Base-by-base conservation (phyloP, 1,140 invertebrate genomes). In the Drosophila mojavensis region DNA sequence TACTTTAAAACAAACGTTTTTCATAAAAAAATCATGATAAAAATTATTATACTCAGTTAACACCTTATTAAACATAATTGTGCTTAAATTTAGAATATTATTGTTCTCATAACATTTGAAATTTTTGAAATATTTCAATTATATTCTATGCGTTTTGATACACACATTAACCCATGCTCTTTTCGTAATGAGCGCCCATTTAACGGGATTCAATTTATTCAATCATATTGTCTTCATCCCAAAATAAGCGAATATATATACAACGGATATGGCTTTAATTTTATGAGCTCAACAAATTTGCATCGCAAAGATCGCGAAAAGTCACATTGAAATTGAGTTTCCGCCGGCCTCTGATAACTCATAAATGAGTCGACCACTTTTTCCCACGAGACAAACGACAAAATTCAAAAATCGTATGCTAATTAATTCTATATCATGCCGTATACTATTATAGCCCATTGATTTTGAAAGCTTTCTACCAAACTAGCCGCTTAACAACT, bases 371-470 rank as follows among this genome's bases (percentile, higher is more conserved):
- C 33, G 55, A 33, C 63, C 4, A 56, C 51, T 48, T 83, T 86
- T 89, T 89, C 84, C 84, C 84, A 89, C 85, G 84, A 78, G 72
- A 51, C 66, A 64, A 58, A 39, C 80, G 63, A 72, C 84, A 80
- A 80, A 64, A 64, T 51, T 75, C 33, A 77, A 79, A 81, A 79
- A 74, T 75, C 67, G 55, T 89, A 89, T 89, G 84, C 68, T 84
- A 89, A 89, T 89, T 89, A 81, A 90, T 89, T 84, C 84, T 85
- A 67, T 78, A 62, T 67, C 68, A 78, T 80, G 73, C 78, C 63
- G 58, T 60, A 66, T 58, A 48, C 68, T 64, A 83, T 89, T 78
- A 89, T 83, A 54, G 74, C 66, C 64, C 33, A 88, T 84, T 84
- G 84, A 89, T 81, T 84, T 62, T 67, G 68, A 73, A 56, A 78